These are phyloP conservation scores for Hirtodrosophila histrioides DNA, from an alignment of 2,888 invertebrate genomes.

Conservation along the genomic window DNA sequence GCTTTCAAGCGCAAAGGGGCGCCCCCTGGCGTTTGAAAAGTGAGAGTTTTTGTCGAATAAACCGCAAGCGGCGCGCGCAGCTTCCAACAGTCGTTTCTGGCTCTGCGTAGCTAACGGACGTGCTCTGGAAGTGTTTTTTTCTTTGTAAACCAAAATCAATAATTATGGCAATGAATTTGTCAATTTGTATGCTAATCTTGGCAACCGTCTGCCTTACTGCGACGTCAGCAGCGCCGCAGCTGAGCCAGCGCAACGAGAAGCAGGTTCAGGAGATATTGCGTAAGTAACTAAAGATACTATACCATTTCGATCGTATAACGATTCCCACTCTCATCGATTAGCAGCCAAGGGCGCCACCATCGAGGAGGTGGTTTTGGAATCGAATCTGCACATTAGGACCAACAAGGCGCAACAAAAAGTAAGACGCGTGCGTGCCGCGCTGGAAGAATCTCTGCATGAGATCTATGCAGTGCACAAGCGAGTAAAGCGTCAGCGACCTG, in stretches of 20 bases:
- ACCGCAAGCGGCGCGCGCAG: constrained; percentile 41
- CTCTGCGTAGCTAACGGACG: constrained; percentile 59
- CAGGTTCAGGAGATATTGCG: constrained; percentile 73
- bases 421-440: constrained; percentile 58
- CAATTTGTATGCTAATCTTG: constrained; percentile 57
- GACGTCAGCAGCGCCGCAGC: constrained; percentile 60
- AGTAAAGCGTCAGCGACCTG: constrained; percentile 66
- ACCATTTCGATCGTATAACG: constrained; percentile 13
- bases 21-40: constrained; percentile 64
- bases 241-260: constrained; percentile 72
- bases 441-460: constrained; percentile 31
- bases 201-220: constrained; percentile 50
- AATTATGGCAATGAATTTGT: constrained; percentile 57
- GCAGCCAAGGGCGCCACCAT: constrained; percentile 77
- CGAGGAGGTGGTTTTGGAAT: constrained; percentile 86
- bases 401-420: constrained; percentile 72
- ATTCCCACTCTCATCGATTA: constrained; percentile 28
- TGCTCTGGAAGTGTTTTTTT: constrained; percentile 29
- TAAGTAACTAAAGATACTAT: constrained; percentile 54
- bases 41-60: constrained; percentile 61
- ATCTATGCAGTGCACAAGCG: constrained; percentile 69
- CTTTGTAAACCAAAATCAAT: constrained; percentile 3
- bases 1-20: constrained; percentile 28
- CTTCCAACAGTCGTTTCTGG: constrained; percentile 44
- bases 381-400: constrained; percentile 84